Evolutionary conservation across 2,888 invertebrate species (phyloP).

Genomic region (Morpho deidamia): DNA sequence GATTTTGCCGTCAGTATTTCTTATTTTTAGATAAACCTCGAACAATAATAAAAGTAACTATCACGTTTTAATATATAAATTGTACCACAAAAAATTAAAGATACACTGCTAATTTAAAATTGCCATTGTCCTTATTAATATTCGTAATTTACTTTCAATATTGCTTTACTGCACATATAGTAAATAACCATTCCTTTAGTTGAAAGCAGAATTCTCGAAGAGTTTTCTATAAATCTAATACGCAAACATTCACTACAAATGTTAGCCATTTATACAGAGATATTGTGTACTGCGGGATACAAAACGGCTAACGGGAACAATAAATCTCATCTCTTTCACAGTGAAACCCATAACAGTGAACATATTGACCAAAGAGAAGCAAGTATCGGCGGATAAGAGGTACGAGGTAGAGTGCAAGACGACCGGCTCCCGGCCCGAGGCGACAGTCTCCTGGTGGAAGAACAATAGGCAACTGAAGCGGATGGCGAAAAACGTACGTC

Average conservation of each 20-base stretch:
- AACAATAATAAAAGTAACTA: too few species aligned
- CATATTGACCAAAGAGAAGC: constrained; percentile 89
- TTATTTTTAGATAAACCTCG: too few species aligned
- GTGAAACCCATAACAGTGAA: constrained; percentile 92
- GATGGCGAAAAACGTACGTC: constrained; percentile 87
- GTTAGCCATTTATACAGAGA: constrained; percentile 6
- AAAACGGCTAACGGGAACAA: constrained; percentile 5
- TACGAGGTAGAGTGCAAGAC: constrained; percentile 93
- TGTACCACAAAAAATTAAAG: too few species aligned
- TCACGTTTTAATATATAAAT: too few species aligned
- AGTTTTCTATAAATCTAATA: constrained; percentile 7
- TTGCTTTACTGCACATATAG: too few species aligned
- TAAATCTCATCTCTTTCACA: constrained; percentile 61
- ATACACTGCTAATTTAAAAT: too few species aligned
- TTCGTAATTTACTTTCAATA: too few species aligned
- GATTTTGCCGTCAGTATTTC: too few species aligned
- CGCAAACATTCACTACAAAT: constrained; percentile 10
- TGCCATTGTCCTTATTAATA: too few species aligned
- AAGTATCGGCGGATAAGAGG: constrained; percentile 90
- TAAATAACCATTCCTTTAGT: background rate
- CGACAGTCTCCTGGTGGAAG: constrained; percentile 94
- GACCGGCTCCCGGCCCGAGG: constrained; percentile 91
- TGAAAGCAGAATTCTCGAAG: background rate
- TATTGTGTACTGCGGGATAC: constrained; percentile 2
- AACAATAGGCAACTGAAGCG: constrained; percentile 88